A percentile compares a stretch with the other conserved stretches of the same genome.
Evolutionary conservation across 2,888 invertebrate species (phyloP).

Genomic region (Drosophila subsilvestris): DNA sequence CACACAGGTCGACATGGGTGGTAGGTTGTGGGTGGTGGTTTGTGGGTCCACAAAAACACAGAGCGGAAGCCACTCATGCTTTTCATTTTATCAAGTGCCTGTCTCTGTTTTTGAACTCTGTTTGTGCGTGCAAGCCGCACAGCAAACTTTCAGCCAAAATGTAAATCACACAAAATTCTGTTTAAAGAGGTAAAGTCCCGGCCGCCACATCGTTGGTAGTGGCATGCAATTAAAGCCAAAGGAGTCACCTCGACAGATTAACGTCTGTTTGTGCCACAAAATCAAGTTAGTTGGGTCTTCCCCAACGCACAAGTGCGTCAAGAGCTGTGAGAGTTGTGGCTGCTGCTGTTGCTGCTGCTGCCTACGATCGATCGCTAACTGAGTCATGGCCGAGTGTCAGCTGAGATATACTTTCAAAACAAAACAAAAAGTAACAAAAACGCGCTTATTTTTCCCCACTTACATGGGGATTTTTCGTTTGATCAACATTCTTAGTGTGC

Average conservation of each 20-base stretch:
- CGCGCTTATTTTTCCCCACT: slow-evolving; percentile 68
- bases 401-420: slow-evolving; percentile 65
- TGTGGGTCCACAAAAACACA: slow-evolving; percentile 22
- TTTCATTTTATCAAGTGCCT: slow-evolving; percentile 37
- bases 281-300: slow-evolving; percentile 58
- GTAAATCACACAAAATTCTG: slow-evolving; percentile 47
- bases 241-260: slow-evolving; percentile 40
- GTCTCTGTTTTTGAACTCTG: slow-evolving; percentile 36
- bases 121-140: not conserved
- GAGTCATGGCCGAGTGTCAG: slow-evolving; percentile 62
- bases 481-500: slow-evolving; percentile 51
- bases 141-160: slow-evolving; percentile 10
- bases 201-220: not conserved
- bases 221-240: slow-evolving; percentile 17
- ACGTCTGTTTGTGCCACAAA: slow-evolving; percentile 34
- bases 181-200: slow-evolving; percentile 46
- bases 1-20: slow-evolving; percentile 2
- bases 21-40: not conserved
- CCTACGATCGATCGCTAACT: slow-evolving; percentile 46
- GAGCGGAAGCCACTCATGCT: slow-evolving; percentile 9
- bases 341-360: slow-evolving; percentile 13
- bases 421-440: slow-evolving; percentile 24
- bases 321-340: slow-evolving; percentile 10
- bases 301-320: slow-evolving; percentile 65
- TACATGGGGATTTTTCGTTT: slow-evolving; percentile 71